Evolutionary conservation across 2,797 vertebrate genomes (phyloP), one percentile per base, ranked within the genome.

Genomic region (Spheniscus humboldti): DNA sequence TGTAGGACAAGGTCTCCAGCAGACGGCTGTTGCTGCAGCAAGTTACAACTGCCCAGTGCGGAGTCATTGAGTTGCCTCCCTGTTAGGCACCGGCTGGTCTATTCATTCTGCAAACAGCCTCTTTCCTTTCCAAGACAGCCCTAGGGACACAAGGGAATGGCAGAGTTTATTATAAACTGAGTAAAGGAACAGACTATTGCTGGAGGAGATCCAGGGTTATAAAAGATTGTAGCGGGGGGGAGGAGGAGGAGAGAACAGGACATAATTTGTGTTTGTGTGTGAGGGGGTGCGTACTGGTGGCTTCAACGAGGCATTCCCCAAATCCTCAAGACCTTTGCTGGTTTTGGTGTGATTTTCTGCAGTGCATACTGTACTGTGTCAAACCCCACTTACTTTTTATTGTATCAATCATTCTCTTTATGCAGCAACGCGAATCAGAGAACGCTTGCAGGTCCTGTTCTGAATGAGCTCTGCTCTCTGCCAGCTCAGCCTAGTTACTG

Each of bases 401-500:
- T 94, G 89, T 94, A 90, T 95, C 96, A 93, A 53, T 96, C 94
- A 59, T 94, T 59, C 71, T 96, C 78, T 95, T 96, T 88, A 93
- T 94, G 97, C 97, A 97, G 95, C 96, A 90, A 39, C 92, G 73
- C 93, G 93, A 33, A 86, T 73, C 71, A 28, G 88, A 86, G 94
- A 80, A 77, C 14, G 93, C 94, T 88, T 20, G 78, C 92, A 84
- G 94, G 95, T 94, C 94, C 93, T 90, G 89, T 12, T 91, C 93
- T 94, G 90, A 95, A 94, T 69, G 96, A 92, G 95, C 97, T 91
- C 84, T 19, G 48, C 93, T 93, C 66, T 48, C 96, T 92, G 93
- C 94, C 95, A 96, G 95, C 92, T 96, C 97, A 96, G 97, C 96
- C 97, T 94, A 90, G 91, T 96, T 96, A 95, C 96, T 97, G 96